Conservation (phyloP, 2,797 vertebrate genomes). For the Pangasius larnaudii region DNA sequence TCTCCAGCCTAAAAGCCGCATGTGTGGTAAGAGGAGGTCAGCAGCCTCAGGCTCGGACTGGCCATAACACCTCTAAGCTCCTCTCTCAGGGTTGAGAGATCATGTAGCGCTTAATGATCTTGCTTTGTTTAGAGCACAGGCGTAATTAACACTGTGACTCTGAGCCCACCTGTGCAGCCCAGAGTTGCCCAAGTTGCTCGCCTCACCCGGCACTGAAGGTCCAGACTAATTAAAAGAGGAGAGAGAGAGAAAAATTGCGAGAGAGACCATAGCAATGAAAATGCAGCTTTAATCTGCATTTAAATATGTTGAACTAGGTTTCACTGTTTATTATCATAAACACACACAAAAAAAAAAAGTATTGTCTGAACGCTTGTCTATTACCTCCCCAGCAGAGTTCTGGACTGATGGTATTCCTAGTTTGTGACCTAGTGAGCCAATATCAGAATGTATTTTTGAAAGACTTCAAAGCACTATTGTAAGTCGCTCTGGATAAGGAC, state of each 20-base stretch:
- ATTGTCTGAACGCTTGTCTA: too few relatives aligned
- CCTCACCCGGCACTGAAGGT: constrained; percentile 44
- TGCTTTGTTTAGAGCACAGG: constrained; percentile 51
- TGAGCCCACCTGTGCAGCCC: constrained; percentile 44
- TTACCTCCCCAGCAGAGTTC: too few relatives aligned
- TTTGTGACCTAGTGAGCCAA: too few relatives aligned
- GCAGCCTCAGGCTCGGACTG: background rate
- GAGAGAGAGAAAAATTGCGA: background rate
- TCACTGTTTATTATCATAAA: background rate
- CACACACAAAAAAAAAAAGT: background rate
- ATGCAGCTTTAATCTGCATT: background rate
- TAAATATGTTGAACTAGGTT: background rate
- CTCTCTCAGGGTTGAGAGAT: constrained; percentile 34
- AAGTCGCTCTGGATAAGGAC: too few relatives aligned
- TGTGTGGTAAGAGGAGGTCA: background rate
- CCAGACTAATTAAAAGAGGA: constrained; percentile 50
- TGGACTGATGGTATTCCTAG: too few relatives aligned
- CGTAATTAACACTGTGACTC: constrained; percentile 64
- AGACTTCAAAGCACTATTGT: too few relatives aligned
- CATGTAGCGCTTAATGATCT: constrained; percentile 50
- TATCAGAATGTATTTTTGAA: too few relatives aligned
- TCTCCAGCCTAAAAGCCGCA: background rate
- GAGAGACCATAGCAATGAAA: background rate
- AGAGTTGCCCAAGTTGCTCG: constrained; percentile 29
- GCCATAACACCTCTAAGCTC: constrained; percentile 16